Conservation (phyloP, 2,888 invertebrate species). For the Polydrusus pterygomalis region DNA sequence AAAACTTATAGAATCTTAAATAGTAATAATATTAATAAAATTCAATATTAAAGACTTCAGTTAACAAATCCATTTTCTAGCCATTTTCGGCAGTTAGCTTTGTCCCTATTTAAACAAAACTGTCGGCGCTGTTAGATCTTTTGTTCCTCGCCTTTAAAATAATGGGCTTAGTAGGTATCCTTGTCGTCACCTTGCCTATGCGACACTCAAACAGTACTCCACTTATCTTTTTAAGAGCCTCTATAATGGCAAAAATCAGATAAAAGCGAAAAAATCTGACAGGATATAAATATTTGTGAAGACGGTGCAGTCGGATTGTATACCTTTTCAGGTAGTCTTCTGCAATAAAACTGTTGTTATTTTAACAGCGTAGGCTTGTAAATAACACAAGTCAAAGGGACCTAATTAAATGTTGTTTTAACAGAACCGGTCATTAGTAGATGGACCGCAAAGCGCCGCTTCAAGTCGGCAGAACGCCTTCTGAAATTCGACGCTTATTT, state of each 20-base stretch:
- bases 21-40: too few relatives aligned
- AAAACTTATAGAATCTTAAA: too few relatives aligned
- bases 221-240: slow-evolving; percentile 53
- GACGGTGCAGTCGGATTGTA: slow-evolving; percentile 53
- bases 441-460: slow-evolving; percentile 68
- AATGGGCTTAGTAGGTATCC: slow-evolving; percentile 38
- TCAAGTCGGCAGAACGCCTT: slow-evolving; percentile 52
- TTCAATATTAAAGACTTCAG: not conserved
- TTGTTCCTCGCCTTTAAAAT: slow-evolving; percentile 38
- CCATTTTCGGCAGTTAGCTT: slow-evolving; percentile 45
- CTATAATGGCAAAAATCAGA: slow-evolving; percentile 55
- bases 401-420: slow-evolving; percentile 72
- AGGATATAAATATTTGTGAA: slow-evolving; percentile 57
- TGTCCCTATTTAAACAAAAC: slow-evolving; percentile 24
- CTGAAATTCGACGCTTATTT: slow-evolving; percentile 53
- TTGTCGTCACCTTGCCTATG: slow-evolving; percentile 52
- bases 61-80: slow-evolving; percentile 4
- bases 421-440: slow-evolving; percentile 70
- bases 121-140: slow-evolving; percentile 43
- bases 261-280: slow-evolving; percentile 54
- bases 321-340: slow-evolving; percentile 57
- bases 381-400: slow-evolving; percentile 66
- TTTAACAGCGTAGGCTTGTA: slow-evolving; percentile 64
- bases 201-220: slow-evolving; percentile 52
- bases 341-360: slow-evolving; percentile 62